Percentiles rank a stretch among this genome's conserved stretches.
Evolutionary conservation across 1,140 invertebrate genomes (phyloP).

Genomic region (Bombus haemorrhoidalis): DNA sequence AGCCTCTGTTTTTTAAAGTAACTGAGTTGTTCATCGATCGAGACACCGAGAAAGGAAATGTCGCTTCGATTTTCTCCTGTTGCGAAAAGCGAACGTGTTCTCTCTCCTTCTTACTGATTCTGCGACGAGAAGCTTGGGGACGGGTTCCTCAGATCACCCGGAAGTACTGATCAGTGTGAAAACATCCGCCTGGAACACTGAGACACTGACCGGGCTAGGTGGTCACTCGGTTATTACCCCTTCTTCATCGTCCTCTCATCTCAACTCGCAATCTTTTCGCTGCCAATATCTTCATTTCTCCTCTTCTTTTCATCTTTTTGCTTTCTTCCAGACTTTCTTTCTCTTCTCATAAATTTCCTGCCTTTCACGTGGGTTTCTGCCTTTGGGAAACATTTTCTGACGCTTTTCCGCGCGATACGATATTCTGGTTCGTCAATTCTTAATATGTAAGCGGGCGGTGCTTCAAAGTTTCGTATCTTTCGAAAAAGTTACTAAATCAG

Average conservation of each 20-base stretch:
- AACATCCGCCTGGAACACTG: conserved; percentile 68
- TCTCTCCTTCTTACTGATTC: conserved; percentile 1
- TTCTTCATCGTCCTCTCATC: conserved; percentile 11
- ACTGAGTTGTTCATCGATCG: not conserved
- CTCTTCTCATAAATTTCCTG: not conserved
- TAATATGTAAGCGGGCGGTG: not conserved
- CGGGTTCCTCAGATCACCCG: conserved; percentile 15
- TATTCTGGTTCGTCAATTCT: too few species aligned
- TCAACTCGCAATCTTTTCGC: conserved; percentile 11
- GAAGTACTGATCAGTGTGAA: conserved; percentile 63
- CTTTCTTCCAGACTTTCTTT: not conserved
- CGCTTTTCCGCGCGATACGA: not conserved
- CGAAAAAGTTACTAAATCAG: not conserved
- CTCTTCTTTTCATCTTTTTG: not conserved
- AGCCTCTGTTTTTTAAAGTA: not conserved
- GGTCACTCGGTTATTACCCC: conserved; percentile 64
- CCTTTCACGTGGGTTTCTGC: not conserved
- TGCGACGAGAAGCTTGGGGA: not conserved
- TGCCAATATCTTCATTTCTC: not conserved
- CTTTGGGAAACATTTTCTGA: not conserved
- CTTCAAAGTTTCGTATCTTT: not conserved
- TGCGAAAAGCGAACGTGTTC: conserved; percentile 23
- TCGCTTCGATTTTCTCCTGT: not conserved
- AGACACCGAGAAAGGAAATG: not conserved
- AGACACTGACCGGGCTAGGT: conserved; percentile 68